Conservation (phyloP, 1,140 invertebrate genomes). For the Mizuhopecten yessoensis region DNA sequence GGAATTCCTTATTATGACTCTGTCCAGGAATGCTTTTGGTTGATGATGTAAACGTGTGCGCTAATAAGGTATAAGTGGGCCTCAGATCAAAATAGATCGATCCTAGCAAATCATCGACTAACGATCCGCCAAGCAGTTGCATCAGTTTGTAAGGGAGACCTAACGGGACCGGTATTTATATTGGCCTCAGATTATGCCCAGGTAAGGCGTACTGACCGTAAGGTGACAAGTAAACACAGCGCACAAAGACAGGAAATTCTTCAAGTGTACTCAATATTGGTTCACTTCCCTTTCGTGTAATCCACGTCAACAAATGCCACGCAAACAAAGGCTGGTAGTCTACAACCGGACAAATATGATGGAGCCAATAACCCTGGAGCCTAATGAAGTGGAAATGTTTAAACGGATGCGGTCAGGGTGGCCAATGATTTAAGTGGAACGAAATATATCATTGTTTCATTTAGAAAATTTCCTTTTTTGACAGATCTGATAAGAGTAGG, state of each 20-base stretch:
- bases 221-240: not conserved
- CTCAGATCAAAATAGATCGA: not conserved
- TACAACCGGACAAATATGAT: not conserved
- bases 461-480: not conserved
- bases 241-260: conserved; percentile 24
- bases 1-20: not conserved
- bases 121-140: not conserved
- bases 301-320: not conserved
- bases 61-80: not conserved
- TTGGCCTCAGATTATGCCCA: not conserved
- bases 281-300: conserved; percentile 15
- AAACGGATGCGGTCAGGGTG: not conserved
- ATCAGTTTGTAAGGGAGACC: not conserved
- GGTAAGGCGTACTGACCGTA: not conserved
- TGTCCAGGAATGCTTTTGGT: not conserved
- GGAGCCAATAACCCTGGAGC: not conserved
- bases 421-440: not conserved
- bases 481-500: not conserved
- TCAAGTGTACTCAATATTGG: conserved; percentile 38
- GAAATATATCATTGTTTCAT: not conserved
- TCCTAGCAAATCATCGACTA: too few relatives aligned
- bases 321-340: conserved; percentile 14
- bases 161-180: not conserved
- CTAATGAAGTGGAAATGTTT: conserved; percentile 3
- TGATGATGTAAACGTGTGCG: not conserved